phyloP scores from a whole-genome alignment of 2,113 vertebrate species.

The Ophthalmolycus amberensis region DNA sequence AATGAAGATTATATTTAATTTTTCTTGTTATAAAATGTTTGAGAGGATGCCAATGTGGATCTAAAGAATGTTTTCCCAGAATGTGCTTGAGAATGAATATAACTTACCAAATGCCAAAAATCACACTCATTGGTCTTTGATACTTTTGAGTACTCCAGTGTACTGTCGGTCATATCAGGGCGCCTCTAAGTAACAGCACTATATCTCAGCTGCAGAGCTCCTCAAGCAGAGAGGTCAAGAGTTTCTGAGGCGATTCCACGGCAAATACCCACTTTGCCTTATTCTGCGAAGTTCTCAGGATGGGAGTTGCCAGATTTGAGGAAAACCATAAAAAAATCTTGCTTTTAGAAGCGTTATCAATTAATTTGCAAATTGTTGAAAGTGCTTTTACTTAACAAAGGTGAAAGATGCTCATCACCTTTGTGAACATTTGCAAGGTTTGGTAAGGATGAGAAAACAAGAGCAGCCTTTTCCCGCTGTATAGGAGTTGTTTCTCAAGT shows the following conservation, averaged over 20 bases:
- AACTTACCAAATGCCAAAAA: conserved; percentile 16
- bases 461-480: conserved; percentile 9
- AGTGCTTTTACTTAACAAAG: conserved; percentile 56
- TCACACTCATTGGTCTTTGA: conserved; percentile 10
- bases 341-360: conserved; percentile 28
- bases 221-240: conserved; percentile 13
- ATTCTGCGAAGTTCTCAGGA: conserved; percentile 66
- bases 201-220: conserved; percentile 30
- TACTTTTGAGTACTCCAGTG: background rate
- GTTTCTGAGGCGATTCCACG: conserved; percentile 10
- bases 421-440: conserved; percentile 52
- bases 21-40: conserved; percentile 27
- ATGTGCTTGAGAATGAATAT: conserved; percentile 33
- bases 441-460: conserved; percentile 15
- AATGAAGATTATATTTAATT: conserved; percentile 46
- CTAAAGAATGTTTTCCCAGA: conserved; percentile 38
- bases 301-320: conserved; percentile 28
- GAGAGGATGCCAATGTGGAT: conserved; percentile 30
- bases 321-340: background rate
- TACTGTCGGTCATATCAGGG: conserved; percentile 13
- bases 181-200: conserved; percentile 18
- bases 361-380: conserved; percentile 18
- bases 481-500: conserved; percentile 1
- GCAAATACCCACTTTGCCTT: conserved; percentile 50
- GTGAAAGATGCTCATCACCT: conserved; percentile 9